Evolutionary conservation across 2,797 vertebrate genomes (phyloP).

Genomic region (Gadopsis marmoratus): DNA sequence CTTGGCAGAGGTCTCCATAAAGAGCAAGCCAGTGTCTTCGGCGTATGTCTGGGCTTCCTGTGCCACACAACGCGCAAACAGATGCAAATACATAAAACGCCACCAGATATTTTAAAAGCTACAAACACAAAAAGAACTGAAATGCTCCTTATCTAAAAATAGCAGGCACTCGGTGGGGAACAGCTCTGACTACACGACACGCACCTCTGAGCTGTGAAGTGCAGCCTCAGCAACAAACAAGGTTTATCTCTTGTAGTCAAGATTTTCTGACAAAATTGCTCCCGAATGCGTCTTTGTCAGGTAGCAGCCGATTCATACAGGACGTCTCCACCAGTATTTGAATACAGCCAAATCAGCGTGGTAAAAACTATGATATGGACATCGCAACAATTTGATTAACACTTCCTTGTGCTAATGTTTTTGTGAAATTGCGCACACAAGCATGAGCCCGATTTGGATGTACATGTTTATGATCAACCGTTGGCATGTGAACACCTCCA

Average conservation of each 20-base stretch:
- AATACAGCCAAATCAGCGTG: background rate
- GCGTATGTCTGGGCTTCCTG: constrained; percentile 90
- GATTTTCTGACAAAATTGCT: background rate
- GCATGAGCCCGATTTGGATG: background rate
- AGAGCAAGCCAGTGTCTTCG: constrained; percentile 89
- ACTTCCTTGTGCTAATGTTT: background rate
- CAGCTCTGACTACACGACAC: background rate
- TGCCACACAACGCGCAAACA: constrained; percentile 19
- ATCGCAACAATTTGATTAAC: background rate
- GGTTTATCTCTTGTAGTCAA: background rate
- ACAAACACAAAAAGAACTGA: background rate
- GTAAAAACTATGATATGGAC: background rate
- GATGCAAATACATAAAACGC: background rate
- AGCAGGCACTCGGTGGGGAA: background rate
- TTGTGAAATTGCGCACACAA: background rate
- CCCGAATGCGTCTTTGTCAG: background rate
- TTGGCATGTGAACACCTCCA: too few relatives aligned
- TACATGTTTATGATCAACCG: background rate
- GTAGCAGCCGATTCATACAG: background rate
- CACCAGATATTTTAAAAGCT: background rate
- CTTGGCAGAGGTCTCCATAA: constrained; percentile 92
- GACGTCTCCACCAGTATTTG: background rate
- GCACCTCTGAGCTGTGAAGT: background rate
- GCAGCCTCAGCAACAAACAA: background rate
- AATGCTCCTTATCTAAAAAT: background rate